phyloP scores from a whole-genome alignment of 1,140 invertebrate species.

The Eurosta solidaginis region DNA sequence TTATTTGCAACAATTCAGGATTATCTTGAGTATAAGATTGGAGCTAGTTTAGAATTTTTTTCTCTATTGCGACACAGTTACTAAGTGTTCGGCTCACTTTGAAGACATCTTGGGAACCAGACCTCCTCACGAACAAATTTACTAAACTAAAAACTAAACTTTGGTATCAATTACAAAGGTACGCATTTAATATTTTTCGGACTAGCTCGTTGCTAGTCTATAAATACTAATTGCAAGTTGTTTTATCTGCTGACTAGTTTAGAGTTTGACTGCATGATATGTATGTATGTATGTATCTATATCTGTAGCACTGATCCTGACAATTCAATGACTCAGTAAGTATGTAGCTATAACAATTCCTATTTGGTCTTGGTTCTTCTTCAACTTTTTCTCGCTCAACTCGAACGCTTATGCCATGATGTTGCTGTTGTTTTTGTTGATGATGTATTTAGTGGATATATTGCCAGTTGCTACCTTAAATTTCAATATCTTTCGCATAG shows the following conservation, averaged over 20 bases:
- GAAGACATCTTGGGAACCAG: too few relatives aligned
- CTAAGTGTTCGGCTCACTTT: too few relatives aligned
- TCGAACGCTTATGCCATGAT: not conserved
- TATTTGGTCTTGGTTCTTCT: not conserved
- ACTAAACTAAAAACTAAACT: too few relatives aligned
- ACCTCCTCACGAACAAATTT: too few relatives aligned
- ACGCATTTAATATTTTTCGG: too few relatives aligned
- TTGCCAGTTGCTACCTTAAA: slow-evolving; percentile 31
- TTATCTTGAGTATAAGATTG: too few relatives aligned
- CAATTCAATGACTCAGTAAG: not conserved
- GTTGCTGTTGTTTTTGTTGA: not conserved
- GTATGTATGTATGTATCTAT: not conserved
- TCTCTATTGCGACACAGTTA: too few relatives aligned
- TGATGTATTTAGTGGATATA: not conserved
- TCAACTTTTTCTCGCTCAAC: not conserved
- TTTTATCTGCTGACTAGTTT: not conserved
- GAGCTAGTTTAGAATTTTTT: too few relatives aligned
- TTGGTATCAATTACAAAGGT: too few relatives aligned
- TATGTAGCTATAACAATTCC: not conserved
- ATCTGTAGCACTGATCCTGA: not conserved
- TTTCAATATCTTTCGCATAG: not conserved
- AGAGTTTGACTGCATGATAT: not conserved
- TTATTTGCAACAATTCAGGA: too few relatives aligned
- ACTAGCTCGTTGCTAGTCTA: too few relatives aligned
- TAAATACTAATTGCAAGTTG: too few relatives aligned